Evolutionary conservation across 2,888 invertebrate genomes (phyloP), one percentile per base, ranked within the genome.

Genomic region (Toxonevra muliebris): DNA sequence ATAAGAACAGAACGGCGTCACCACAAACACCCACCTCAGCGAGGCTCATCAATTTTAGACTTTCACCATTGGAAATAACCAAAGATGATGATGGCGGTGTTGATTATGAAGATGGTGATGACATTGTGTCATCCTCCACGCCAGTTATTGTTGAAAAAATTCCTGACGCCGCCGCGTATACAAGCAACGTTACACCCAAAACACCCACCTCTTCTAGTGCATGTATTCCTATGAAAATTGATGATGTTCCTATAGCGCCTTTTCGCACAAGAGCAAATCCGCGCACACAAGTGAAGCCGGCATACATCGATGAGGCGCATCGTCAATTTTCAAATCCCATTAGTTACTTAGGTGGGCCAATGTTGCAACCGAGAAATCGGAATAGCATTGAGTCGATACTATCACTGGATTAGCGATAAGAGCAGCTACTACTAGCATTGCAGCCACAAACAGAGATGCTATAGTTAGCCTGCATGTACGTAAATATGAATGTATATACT

Each of bases 341-440:
- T 76, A 91, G 90, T 82, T 91, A 91, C 82, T 85, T 92, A 75
- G 91, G 91, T 70, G 91, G 90, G 66, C 90, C 90, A 13, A 85
- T 87, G 73, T 80, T 90, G 73, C 81, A 83, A 71, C 78, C 86
- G 55, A 84, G 82, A 75, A 87, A 86, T 76, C 86, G 88, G 77
- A 87, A 87, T 76, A 91, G 91, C 79, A 86, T 90, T 77, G 91
- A 91, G 80, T 91, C 91, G 71, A 86, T 91, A 74, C 79, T 91
- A 74, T 92, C 91, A 20, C 81, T 92, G 80, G 91, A 92, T 83
- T 91, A 73, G 12, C 15, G 40, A 9, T n/a, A 13, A 15, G 9
- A 1, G 15, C 5, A 60, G 9, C 19, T 1, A n/a, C 30, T 7
- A 30, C 30, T 30, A 7, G 3, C 7, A 30, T 7, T 2, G 30